Conservation (phyloP, 1,140 invertebrate genomes). For the Spodoptera frugiperda region DNA sequence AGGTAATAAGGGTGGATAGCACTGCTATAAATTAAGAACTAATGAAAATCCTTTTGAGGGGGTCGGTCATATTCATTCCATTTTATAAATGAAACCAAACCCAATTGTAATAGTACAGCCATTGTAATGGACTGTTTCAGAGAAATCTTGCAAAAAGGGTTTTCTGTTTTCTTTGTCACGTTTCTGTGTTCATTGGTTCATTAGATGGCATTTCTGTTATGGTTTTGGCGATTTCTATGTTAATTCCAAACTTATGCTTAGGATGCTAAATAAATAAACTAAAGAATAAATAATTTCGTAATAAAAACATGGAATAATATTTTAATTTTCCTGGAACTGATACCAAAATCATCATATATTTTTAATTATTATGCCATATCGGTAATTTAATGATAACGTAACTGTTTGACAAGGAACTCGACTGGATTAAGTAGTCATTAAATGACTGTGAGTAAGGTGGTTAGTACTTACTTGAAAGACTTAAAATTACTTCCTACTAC, state of each 20-base stretch:
- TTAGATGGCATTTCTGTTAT: neutral
- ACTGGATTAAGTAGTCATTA: too few relatives aligned
- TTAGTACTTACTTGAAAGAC: too few relatives aligned
- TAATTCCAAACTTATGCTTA: too few relatives aligned
- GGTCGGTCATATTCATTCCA: slow-evolving; percentile 25
- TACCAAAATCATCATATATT: too few relatives aligned
- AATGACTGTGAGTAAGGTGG: too few relatives aligned
- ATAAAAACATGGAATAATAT: neutral
- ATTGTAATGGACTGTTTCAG: neutral
- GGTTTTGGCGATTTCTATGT: neutral
- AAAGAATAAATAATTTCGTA: too few relatives aligned
- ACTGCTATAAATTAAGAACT: slow-evolving; percentile 51
- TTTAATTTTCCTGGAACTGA: too few relatives aligned
- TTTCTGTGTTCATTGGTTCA: neutral
- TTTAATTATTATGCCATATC: too few relatives aligned
- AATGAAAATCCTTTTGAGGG: slow-evolving; percentile 29
- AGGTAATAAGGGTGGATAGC: slow-evolving; percentile 59
- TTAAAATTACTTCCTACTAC: too few relatives aligned
- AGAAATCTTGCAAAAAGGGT: neutral
- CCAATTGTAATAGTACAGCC: slow-evolving; percentile 1
- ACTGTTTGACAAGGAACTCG: too few relatives aligned
- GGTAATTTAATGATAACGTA: too few relatives aligned
- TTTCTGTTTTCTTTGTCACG: neutral
- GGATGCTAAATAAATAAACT: too few relatives aligned
- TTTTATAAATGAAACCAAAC: slow-evolving; percentile 22